Evolutionary conservation across 2,113 vertebrate species (phyloP), one percentile per base, ranked within the genome.

Genomic region (Phoenicopterus ruber): DNA sequence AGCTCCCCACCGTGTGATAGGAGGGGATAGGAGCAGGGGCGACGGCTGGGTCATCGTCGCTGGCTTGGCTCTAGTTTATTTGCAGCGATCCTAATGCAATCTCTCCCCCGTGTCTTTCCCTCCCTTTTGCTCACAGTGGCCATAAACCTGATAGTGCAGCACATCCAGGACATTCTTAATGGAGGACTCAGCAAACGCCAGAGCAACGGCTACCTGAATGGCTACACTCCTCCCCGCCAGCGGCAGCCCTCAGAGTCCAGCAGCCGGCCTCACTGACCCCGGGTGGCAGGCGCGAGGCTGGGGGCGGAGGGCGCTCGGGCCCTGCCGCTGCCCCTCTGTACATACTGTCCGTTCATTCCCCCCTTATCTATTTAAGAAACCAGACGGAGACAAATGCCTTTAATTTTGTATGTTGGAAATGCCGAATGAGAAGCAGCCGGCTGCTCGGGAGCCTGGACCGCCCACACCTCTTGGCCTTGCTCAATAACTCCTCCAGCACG

Each of bases 71-170:
- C 10, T 21, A 11, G 10, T 44, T 67, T 25, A n/a, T 46, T 34
- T 55, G 22, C 34, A 29, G 20, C 9, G 17, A 36, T 55, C 44
- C 82, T 98, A 47, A 98, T 4, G 0, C 13, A 10, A 0, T 19
- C 34, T 95, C 65, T 93, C 87, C 57, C 50, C 46, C 0, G 0
- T 91, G 38, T 77, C 57, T 70, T 22, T 50, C n/a, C 58, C 42
- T 89, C 42, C 65, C 46, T 74, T 72, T 94, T 40, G 94, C 90
- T 76, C 47, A 20, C 98, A 99, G 99, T 99, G 97, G 99, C 99
- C 94, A 99, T 99, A 97, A 99, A 99, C 98, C 98, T 99, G 97
- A 99, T 99, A 10, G 99, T 99, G 74, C 99, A 99, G 97, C 99
- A 99, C 97, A 99, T 99, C 96, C 99, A 99, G 98, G 99, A 99